A percentile compares a stretch with the other conserved stretches of the same genome.
These are phyloP conservation scores for Dione juno DNA, from an alignment of 2,888 invertebrate species.

Conservation along the genomic window DNA sequence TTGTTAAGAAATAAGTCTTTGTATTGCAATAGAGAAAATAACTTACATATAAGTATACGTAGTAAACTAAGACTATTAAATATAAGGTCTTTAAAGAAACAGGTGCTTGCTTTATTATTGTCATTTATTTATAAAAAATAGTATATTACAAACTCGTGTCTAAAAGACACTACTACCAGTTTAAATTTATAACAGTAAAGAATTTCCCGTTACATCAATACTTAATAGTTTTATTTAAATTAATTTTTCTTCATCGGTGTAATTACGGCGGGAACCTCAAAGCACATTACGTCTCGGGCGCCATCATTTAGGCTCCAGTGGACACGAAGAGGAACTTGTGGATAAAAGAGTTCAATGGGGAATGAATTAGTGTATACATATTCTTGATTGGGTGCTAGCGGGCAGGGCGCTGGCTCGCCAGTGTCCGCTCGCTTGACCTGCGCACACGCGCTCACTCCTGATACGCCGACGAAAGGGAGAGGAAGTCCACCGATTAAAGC, in stretches of 20 bases:
- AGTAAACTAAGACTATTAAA: constrained; percentile 1
- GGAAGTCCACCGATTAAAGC: constrained; percentile 79
- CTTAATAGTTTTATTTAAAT: neutral
- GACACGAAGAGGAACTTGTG: constrained; percentile 77
- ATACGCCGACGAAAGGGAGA: constrained; percentile 89
- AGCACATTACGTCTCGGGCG: constrained; percentile 82
- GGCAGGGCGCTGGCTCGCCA: constrained; percentile 84
- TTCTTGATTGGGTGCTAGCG: constrained; percentile 85
- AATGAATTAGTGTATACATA: constrained; percentile 86
- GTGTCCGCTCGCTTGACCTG: constrained; percentile 69
- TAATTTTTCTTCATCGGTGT: constrained; percentile 41
- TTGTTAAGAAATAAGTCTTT: too few species aligned
- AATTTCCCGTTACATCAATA: neutral
- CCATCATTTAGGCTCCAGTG: constrained; percentile 84
- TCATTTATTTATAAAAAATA: constrained; percentile 9
- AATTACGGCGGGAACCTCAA: constrained; percentile 86
- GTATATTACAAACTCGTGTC: constrained; percentile 12
- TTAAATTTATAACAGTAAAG: neutral
- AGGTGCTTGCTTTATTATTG: neutral
- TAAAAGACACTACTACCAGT: neutral
- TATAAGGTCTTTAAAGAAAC: neutral
- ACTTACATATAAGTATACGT: neutral
- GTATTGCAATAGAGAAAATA: too few species aligned
- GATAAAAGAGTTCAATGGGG: constrained; percentile 77
- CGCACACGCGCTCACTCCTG: constrained; percentile 86